Conservation (phyloP, 2,888 invertebrate genomes). For the Pemphredon lugubris region DNA sequence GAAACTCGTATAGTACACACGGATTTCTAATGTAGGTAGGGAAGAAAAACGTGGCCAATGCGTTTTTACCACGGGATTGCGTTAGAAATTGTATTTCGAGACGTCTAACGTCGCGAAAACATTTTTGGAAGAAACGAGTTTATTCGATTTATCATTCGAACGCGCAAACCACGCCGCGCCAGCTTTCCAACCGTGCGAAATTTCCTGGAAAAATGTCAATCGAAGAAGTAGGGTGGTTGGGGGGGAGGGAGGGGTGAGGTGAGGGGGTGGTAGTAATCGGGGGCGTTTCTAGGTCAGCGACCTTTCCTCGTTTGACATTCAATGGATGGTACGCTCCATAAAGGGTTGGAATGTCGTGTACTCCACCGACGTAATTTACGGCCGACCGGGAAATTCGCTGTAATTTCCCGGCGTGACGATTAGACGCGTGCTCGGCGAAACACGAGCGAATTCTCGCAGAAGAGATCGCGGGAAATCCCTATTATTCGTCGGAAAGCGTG, state of each 20-base stretch:
- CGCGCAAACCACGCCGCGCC: no score
- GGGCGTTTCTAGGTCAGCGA: constrained; percentile 48
- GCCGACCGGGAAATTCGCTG: constrained; percentile 55
- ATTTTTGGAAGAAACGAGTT: no score
- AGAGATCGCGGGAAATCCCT: constrained; percentile 37
- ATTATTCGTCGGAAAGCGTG: constrained; percentile 21
- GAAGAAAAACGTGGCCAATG: no score
- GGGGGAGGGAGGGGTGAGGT: neutral
- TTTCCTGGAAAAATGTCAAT: no score
- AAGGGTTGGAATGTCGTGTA: constrained; percentile 62
- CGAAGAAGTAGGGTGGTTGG: no score
- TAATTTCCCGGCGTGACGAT: constrained; percentile 64
- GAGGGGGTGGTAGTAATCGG: constrained; percentile 24
- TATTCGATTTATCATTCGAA: no score
- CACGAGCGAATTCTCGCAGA: constrained; percentile 45
- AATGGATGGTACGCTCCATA: constrained; percentile 57
- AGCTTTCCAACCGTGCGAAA: no score
- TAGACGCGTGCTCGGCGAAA: constrained; percentile 55
- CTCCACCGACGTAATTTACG: constrained; percentile 59
- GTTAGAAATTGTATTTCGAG: no score
- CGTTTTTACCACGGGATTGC: no score
- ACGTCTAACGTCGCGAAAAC: no score
- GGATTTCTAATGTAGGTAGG: no score
- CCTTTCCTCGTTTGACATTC: constrained; percentile 55
- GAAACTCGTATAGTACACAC: constrained; percentile 45